Evolutionary conservation across 2,888 invertebrate species (phyloP), one percentile per base, ranked within the genome.

Genomic region (Encarsia formosa): DNA sequence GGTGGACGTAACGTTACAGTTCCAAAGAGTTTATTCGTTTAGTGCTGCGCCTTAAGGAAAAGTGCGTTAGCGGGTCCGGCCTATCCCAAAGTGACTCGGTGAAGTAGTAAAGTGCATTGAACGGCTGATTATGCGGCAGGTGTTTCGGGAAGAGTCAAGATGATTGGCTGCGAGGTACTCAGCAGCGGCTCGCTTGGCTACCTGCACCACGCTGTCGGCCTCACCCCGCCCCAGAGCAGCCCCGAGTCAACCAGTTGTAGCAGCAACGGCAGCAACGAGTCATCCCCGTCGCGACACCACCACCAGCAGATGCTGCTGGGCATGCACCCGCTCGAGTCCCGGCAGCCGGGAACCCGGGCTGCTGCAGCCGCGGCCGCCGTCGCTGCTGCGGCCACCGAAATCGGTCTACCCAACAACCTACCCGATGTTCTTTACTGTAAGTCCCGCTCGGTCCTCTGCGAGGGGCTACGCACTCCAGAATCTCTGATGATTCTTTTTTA

Each of bases 141-240:
- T 11, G 26, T 11, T 8, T 5, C 11, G 8, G 26, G 26, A 5
- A 5, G 16, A 47, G 29, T 2, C 16, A 61, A 63, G 45, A 70
- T 71, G 70, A 54, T 69, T 49, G 65, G 66, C 57, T 66, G 70
- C 58, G 70, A 73, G 59, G 52, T 70, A 59, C 54, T 69, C 48
- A 15, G 15, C n/a, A 32, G 23, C 13, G 16, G 5, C n/a, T 15
- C 34, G 16, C 34, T 11, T 59, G 67, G 47, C 51, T 68, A 49
- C 52, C 64, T 64, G 50, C 67, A 65, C 47, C 61, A 66, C 18
- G 61, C 60, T 43, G 70, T 70, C 15, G 63, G 67, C 37, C 54
- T 74, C 19, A 74, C 73, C 42, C 72, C 74, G 26, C 74, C 75
- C 2, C 73, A 75, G 47, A 74, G 73, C 54, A 75, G 74, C 51